Base-by-base conservation (phyloP, 2,113 vertebrate genomes). In the Agelaius tricolor region DNA sequence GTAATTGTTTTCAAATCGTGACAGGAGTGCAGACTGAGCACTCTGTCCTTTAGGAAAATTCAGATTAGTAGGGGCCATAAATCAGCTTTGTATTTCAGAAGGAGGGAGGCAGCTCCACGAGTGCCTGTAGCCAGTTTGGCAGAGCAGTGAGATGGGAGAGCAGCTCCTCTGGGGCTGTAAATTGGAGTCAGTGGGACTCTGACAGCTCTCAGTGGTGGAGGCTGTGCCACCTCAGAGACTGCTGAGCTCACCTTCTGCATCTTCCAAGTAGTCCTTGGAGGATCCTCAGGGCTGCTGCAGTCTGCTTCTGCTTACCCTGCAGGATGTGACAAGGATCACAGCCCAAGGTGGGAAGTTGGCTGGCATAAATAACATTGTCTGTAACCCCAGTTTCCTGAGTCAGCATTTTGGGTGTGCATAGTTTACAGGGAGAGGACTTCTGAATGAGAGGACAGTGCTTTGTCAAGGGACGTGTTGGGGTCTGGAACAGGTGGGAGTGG, bases 311-410 rank as follows among this genome's bases (percentile, higher is more conserved):
- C 93, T 97, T 75, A 92, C 76, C 93, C 87, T 84, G 92, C 94
- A 93, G 35, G 80, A 93, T 87, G 52, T 95, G 94, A 81, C 86
- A 93, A 96, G 85, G 94, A 96, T 96, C 94, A 76, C 8, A 1
- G 95, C 92, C 86, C 94, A 96, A 92, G 94, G 88, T 95, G 96
- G 96, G 88, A 87, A 75, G 83, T 84, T 86, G 94, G 76, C 83
- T 84, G 92, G 83, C 69, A 91, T 96, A 92, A 92, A 95, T 93
- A 94, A 93, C 63, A 84, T 7, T 84, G 65, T 84, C 90, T 75
- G 0, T 96, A 84, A 49, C 20, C 54, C 85, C 47, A 9, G 31
- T 17, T 61, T 79, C 68, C 92, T 92, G 90, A 97, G 47, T 91
- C 92, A 95, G 94, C 92, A 17, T 35, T 87, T 89, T 84, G 68